Evolutionary conservation across 2,113 vertebrate species (phyloP), one percentile per base, ranked within the genome.

Genomic region (Rousettus leschenaultii): DNA sequence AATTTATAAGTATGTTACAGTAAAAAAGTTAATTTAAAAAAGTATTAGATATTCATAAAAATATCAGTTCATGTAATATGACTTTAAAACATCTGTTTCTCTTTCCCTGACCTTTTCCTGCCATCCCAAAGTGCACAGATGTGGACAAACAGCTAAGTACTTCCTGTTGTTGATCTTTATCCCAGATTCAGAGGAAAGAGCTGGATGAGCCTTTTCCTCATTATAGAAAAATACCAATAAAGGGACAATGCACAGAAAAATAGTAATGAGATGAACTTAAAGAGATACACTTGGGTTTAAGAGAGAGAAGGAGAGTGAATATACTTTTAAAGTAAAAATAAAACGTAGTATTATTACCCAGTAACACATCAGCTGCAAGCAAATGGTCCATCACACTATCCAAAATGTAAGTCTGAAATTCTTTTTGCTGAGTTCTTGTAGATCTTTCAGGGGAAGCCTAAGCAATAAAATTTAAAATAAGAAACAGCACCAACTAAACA

Each of bases 311-410:
- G 18, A 85, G 38, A 89, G n/a, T 63, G 3, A 71, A 55, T 43
- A 63, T 1, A 61, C 28, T 61, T 97, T 65, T 24, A 95, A 96
- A 91, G 45, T 43, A 53, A 93, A 94, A 94, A 48, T 11, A 75
- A 92, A 97, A 86, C 16, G 33, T 1, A 84, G 1, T 92, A 63
- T 63, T 51, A 98, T 98, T 97, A 99, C 99, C 99, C 90, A 99
- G 59, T 84, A 99, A 98, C 84, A 99, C 99, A 95, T 99, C 99
- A 87, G 99, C 99, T 35, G 99, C 99, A 95, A 99, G 99, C 53
- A 99, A 98, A 94, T 99, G 99, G 96, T 99, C 99, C 99, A 99
- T 99, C 92, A 99, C 99, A 15, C 99, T 99, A 92, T 99, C 99
- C 98, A 99, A 98, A 98, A 99, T 99, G 15, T 99, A 99, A 1